Percentiles rank a stretch among this genome's conserved stretches.
These are phyloP conservation scores for Pachyuromys duprasi DNA, from an alignment of 2,797 vertebrate genomes.

Conservation along the genomic window DNA sequence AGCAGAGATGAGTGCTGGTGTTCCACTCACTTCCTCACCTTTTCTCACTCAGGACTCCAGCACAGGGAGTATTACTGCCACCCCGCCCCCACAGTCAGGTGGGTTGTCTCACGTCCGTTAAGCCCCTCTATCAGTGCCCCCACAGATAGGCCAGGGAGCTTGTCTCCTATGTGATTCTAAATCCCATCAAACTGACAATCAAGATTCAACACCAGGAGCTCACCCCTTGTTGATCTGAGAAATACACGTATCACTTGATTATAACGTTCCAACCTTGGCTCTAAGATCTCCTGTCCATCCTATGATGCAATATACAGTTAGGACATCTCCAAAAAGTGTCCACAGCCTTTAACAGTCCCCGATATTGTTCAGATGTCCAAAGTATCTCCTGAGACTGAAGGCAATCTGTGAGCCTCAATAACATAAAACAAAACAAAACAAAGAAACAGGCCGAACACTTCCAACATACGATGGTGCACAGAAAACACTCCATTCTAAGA, in stretches of 20 bases:
- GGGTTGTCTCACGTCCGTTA: not conserved
- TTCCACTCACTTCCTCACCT: not conserved
- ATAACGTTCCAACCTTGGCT: not conserved
- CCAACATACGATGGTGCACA: not conserved
- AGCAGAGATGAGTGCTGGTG: not conserved
- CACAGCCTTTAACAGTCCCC: not conserved
- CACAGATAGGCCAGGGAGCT: not conserved
- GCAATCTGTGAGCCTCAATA: too few species aligned
- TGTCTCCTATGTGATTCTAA: not conserved
- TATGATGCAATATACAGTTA: not conserved
- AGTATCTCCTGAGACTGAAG: not conserved
- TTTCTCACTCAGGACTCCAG: not conserved
- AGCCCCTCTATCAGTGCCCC: not conserved
- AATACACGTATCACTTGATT: not conserved
- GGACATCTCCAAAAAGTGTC: not conserved
- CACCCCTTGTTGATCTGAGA: not conserved
- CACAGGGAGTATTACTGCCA: too few species aligned
- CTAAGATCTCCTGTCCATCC: not conserved
- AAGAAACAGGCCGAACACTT: not conserved
- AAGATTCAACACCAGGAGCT: not conserved
- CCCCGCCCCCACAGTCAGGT: not conserved
- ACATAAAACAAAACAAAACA: not conserved
- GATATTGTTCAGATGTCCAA: not conserved
- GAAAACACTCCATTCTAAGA: not conserved
- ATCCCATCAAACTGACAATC: not conserved